Evolutionary conservation across 1,140 invertebrate genomes (phyloP), one percentile per base, ranked within the genome.

Genomic region (Drosophila rufa): DNA sequence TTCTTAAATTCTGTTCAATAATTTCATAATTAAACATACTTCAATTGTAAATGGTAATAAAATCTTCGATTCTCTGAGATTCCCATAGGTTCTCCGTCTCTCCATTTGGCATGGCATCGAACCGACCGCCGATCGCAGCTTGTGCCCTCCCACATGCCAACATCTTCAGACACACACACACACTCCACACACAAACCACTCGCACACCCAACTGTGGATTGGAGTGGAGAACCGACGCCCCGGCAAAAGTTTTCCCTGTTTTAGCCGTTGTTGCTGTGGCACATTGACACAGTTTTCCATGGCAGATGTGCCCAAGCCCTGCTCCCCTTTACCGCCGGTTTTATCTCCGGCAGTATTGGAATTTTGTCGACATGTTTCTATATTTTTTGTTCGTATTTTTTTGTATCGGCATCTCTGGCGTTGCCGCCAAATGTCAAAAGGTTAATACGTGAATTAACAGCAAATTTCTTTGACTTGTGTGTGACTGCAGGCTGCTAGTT

Each of bases 371-470:
- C 80, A 84, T 89, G 84, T 90, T 85, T 81, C 75, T 65, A 43
- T 50, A 60, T 61, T 57, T 67, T 65, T 42, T 68, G n/a, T 51
- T 67, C 33, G 33, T 36, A 36, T 43, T 33, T 47, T 47, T 47
- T 30, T 67, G 46, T 51, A 50, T 60, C 45, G 76, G 60, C 45
- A 75, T 62, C 46, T 58, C 17, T 84, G 85, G 85, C 78, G 84
- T 71, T 89, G 85, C 81, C 90, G 81, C 81, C 75, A 91, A 91
- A 91, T 91, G 89, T 89, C 89, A 91, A 91, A 80, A 91, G 89
- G 89, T 91, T 91, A 91, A 91, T 91, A 91, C 89, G 83, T 91
- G 87, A 91, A 91, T 91, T 91, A 91, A 91, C 87, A 91, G 87
- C 87, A 91, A 87, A 91, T 91, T 91, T 91, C 87, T 87, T 87